Percentiles rank a stretch among this genome's conserved stretches.
Evolutionary conservation across 2,888 invertebrate species (phyloP).

Genomic region (Catocala sponsa): DNA sequence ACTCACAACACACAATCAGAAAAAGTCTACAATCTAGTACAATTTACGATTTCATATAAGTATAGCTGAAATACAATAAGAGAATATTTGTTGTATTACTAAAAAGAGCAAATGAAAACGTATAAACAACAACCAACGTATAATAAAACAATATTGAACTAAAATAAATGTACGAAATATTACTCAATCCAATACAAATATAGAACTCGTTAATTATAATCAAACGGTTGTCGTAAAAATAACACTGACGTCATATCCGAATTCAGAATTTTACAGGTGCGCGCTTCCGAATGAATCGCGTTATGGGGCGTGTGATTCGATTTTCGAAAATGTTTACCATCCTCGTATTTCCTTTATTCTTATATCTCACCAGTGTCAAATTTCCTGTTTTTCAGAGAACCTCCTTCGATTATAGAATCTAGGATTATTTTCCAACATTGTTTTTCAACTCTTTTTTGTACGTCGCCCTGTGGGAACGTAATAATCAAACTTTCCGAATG

Average conservation of each 20-base stretch:
- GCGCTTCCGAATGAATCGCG: conserved; percentile 60
- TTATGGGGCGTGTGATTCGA: conserved; percentile 75
- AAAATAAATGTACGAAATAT: too few relatives aligned
- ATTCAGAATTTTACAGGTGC: conserved; percentile 51
- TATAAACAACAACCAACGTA: too few relatives aligned
- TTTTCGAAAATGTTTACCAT: conserved; percentile 68
- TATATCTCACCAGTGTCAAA: conserved; percentile 31
- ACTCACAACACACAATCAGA: too few relatives aligned
- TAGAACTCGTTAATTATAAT: too few relatives aligned
- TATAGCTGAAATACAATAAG: too few relatives aligned
- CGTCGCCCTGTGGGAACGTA: conserved; percentile 21
- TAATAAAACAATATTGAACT: too few relatives aligned
- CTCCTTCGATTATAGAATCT: conserved; percentile 23
- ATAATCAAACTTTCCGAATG: conserved; percentile 38
- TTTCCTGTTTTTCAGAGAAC: conserved; percentile 41
- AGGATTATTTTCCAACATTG: conserved; percentile 31
- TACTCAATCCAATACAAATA: too few relatives aligned
- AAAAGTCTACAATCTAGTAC: too few relatives aligned
- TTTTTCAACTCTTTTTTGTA: conserved; percentile 39
- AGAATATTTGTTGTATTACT: too few relatives aligned
- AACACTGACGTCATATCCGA: conserved; percentile 8
- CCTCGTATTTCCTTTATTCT: conserved; percentile 32
- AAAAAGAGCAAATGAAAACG: too few relatives aligned
- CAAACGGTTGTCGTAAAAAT: conserved; percentile 30
- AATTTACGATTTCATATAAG: too few relatives aligned